phyloP scores from a whole-genome alignment of 1,140 invertebrate species.

The Drosophila sechellia region DNA sequence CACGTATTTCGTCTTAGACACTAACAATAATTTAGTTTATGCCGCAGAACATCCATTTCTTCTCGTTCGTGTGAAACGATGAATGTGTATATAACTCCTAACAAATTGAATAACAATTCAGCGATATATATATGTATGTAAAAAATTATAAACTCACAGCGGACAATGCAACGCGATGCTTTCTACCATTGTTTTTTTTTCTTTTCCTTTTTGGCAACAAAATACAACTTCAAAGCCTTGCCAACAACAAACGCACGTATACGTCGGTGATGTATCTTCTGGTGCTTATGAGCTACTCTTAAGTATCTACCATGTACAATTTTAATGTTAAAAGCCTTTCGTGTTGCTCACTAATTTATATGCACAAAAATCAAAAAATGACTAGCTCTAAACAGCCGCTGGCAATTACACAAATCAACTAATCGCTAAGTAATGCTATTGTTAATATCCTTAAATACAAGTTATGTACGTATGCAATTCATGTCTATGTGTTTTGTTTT shows the following conservation, averaged over 20 bases:
- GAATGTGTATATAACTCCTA: constrained; percentile 48
- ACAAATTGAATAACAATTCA: constrained; percentile 71
- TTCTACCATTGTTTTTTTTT: constrained; percentile 14
- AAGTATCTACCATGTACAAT: constrained; percentile 36
- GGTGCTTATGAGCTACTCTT: constrained; percentile 36
- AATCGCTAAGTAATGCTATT: constrained; percentile 17
- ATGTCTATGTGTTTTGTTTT: constrained; percentile 20
- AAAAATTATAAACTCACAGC: constrained; percentile 51
- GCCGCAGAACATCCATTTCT: constrained; percentile 12
- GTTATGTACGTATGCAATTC: constrained; percentile 60
- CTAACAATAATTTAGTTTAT: constrained; percentile 56
- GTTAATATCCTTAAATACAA: constrained; percentile 54
- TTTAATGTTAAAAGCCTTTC: constrained; percentile 63
- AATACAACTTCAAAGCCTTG: constrained; percentile 42
- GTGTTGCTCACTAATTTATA: constrained; percentile 49
- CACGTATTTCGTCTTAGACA: constrained; percentile 67
- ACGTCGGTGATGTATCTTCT: constrained; percentile 36
- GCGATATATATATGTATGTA: constrained; percentile 51
- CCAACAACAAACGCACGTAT: constrained; percentile 34
- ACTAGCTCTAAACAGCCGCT: constrained; percentile 75
- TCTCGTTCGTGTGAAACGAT: constrained; percentile 2
- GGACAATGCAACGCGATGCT: constrained; percentile 45
- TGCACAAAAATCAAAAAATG: constrained; percentile 61
- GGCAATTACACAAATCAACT: constrained; percentile 35
- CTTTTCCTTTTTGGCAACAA: constrained; percentile 27